These are phyloP conservation scores for Plecturocebus donacophilus DNA, from an alignment of 2,113 vertebrate genomes.

Conservation along the genomic window DNA sequence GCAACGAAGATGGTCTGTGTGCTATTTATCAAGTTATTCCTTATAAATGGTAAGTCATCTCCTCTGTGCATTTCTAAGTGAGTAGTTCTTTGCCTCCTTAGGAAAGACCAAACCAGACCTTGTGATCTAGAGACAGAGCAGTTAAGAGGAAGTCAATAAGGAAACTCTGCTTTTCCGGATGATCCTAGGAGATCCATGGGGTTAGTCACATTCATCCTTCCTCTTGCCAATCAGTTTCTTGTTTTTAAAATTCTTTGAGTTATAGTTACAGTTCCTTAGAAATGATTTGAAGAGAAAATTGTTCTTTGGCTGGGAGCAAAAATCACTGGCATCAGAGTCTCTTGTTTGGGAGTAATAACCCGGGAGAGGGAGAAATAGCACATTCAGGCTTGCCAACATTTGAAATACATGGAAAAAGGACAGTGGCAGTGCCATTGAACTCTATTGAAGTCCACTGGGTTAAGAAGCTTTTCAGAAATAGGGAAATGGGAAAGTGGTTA, in stretches of 20 bases:
- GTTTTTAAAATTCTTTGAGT: conserved; percentile 76
- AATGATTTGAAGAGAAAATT: conserved; percentile 71
- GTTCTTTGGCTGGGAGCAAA: conserved; percentile 57
- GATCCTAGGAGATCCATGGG: conserved; percentile 27
- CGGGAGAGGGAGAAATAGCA: neutral
- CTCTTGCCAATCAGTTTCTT: conserved; percentile 58
- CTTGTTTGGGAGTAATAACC: conserved; percentile 49
- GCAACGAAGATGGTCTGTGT: neutral
- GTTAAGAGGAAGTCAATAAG: conserved; percentile 20
- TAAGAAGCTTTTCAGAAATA: conserved; percentile 54
- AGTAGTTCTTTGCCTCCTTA: neutral
- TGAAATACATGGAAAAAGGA: conserved; percentile 45
- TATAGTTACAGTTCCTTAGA: conserved; percentile 68
- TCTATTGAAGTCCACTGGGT: conserved; percentile 40
- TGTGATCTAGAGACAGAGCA: neutral
- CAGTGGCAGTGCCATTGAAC: conserved; percentile 21
- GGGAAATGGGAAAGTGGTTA: neutral
- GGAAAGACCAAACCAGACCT: neutral
- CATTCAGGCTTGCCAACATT: conserved; percentile 60
- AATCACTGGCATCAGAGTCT: conserved; percentile 19
- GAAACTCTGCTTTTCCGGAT: conserved; percentile 23
- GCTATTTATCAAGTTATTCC: neutral
- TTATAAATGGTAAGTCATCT: neutral
- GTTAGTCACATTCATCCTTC: neutral
- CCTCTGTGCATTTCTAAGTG: neutral